These are phyloP conservation scores for Crambe crambe DNA, from an alignment of 37 sponge, comb jelly and placozoan species.

Conservation along the genomic window DNA sequence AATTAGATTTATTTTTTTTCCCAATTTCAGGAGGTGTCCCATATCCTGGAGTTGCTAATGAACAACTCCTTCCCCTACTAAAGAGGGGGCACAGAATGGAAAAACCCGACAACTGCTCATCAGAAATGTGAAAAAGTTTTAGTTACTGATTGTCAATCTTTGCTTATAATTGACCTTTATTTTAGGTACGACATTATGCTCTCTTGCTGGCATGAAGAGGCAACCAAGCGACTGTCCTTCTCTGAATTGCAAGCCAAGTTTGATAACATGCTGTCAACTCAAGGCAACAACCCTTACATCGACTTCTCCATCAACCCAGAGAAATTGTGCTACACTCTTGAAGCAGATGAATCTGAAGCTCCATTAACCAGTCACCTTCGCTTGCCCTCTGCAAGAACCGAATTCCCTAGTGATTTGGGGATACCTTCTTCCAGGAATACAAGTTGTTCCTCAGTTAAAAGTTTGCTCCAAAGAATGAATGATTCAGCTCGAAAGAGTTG, in stretches of 20 bases:
- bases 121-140: constrained; percentile 53
- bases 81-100: constrained; percentile 53
- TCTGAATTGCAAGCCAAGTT: constrained; percentile 35
- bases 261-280: constrained; percentile 13
- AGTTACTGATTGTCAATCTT: not conserved
- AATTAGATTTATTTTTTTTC: no score
- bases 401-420: no score
- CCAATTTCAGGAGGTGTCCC: constrained; percentile 61
- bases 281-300: constrained; percentile 30
- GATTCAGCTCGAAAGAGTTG: not conserved
- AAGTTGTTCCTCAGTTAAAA: not conserved
- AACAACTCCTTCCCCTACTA: constrained; percentile 53
- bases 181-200: constrained; percentile 66
- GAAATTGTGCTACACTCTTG: constrained; percentile 31
- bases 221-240: constrained; percentile 43
- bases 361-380: no score
- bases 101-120: constrained; percentile 71
- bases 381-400: no score
- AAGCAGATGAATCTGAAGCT: no score
- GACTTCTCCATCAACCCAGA: constrained; percentile 37
- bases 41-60: constrained; percentile 57
- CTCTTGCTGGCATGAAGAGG: constrained; percentile 55
- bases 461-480: not conserved
- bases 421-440: no score
- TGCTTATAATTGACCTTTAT: not conserved